These are phyloP conservation scores for Smittia aterrima DNA, from an alignment of 2,888 invertebrate genomes.

Conservation along the genomic window DNA sequence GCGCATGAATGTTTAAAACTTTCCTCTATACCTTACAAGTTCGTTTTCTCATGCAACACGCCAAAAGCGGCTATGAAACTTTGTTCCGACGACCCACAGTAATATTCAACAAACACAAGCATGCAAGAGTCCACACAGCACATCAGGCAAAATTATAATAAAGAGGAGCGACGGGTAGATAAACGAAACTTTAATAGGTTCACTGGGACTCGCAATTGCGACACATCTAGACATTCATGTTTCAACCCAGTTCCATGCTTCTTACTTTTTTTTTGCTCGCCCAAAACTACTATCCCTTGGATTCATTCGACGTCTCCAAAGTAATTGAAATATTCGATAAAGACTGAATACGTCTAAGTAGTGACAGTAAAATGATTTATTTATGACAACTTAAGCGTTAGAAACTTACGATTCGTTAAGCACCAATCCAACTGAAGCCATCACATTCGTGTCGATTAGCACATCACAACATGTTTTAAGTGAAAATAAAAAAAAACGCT, in stretches of 20 bases:
- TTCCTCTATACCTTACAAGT: constrained; percentile 5
- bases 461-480: constrained; percentile 19
- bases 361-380: too few relatives aligned
- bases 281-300: too few relatives aligned
- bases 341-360: too few relatives aligned
- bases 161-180: constrained; percentile 1
- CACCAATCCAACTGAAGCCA: not conserved
- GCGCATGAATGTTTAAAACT: constrained; percentile 4
- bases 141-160: not conserved
- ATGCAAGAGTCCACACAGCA: not conserved
- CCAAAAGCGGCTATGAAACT: constrained; percentile 21
- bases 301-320: too few relatives aligned
- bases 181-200: not conserved
- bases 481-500: constrained; percentile 7
- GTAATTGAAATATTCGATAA: too few relatives aligned
- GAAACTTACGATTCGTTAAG: not conserved
- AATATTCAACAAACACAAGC: not conserved
- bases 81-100: not conserved
- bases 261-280: too few relatives aligned
- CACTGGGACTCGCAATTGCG: not conserved
- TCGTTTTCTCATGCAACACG: constrained; percentile 34
- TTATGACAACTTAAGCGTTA: too few relatives aligned
- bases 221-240: not conserved
- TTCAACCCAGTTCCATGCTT: too few relatives aligned
- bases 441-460: constrained; percentile 37